These are phyloP conservation scores for Eutrigla gurnardus DNA, from an alignment of 2,797 vertebrate species.

Conservation along the genomic window DNA sequence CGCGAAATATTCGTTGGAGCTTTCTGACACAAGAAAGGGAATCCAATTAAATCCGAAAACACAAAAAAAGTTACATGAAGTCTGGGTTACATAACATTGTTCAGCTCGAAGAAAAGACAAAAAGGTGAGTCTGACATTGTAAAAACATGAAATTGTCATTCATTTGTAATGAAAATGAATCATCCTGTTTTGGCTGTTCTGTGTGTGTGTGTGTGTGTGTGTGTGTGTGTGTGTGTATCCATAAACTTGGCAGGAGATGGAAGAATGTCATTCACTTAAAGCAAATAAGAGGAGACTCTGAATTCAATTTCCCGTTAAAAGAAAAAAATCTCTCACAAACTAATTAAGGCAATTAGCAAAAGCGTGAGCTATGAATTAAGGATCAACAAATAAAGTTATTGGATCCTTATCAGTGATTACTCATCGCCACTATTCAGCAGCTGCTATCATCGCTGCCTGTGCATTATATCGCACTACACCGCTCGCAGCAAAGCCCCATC, in stretches of 20 bases:
- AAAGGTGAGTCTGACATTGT: slow-evolving; percentile 24
- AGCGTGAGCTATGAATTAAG: slow-evolving; percentile 61
- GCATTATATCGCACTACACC: slow-evolving; percentile 43
- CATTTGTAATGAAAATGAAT: slow-evolving; percentile 50
- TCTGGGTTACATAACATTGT: slow-evolving; percentile 11
- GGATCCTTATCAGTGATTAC: slow-evolving; percentile 58
- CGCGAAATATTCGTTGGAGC: slow-evolving; percentile 16
- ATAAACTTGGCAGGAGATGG: slow-evolving; percentile 37
- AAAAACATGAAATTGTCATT: slow-evolving; percentile 29
- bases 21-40: slow-evolving; percentile 32
- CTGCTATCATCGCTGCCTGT: slow-evolving; percentile 49
- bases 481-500: slow-evolving; percentile 34
- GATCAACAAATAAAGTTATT: slow-evolving; percentile 47
- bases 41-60: slow-evolving; percentile 33
- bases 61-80: slow-evolving; percentile 12
- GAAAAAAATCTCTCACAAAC: slow-evolving; percentile 44
- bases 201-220: no score
- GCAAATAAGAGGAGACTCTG: slow-evolving; percentile 41
- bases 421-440: slow-evolving; percentile 59
- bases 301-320: slow-evolving; percentile 57
- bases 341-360: slow-evolving; percentile 66
- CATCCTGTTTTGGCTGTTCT: slow-evolving; percentile 23
- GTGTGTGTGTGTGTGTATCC: slow-evolving; percentile 10
- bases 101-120: slow-evolving; percentile 15
- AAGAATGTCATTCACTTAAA: slow-evolving; percentile 41